Base-by-base conservation (phyloP, 1,140 invertebrate species). In the Lysiphlebus fabarum region DNA sequence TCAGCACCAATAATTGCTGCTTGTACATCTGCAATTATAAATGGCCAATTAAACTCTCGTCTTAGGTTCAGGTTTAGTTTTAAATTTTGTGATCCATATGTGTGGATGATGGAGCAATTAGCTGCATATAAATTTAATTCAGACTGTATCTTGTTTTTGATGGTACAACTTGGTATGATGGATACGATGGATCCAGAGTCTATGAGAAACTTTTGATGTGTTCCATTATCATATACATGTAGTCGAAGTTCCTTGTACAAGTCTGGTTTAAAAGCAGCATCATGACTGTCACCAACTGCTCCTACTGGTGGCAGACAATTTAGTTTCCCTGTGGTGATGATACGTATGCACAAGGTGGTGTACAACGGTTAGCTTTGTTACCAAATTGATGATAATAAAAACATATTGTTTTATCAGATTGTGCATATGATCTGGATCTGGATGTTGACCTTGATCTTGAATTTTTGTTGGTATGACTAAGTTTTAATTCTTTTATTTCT, bases 1-100 rank as follows among this genome's bases (percentile, higher is more conserved):
- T 79, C 75, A 5, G 75, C 73, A 37, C 75, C 75, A 0, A 78
- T 65, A 4, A 79, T 77, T 2, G 77, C 65, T 36, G 69, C 64
- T 0, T 56, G 60, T 0, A 76, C 69, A 12, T 71, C 65, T 4
- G 74, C 73, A 5, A 79, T 59, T 12, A 75, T 66, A 43, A 78
- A 79, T 4, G 62, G 17, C 73, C 72, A 78, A 14, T 34, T 33
- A 56, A 71, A 73, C 9, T 61, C 53, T 56, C 72, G 58, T 34
- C 68, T 58, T 6, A 69, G 48, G 9, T 69, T 68, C 1, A 78
- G 51, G 53, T 76, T 60, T 2, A 76, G 47, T 34, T 50, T 57
- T 10, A 73, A 12, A 7, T 26, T 6, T 43, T 48, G 50, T 66
- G 56, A 63, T 62, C 72, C 73, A 55, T 70, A 74, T 9, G 69